Base-by-base conservation (phyloP, 2,797 vertebrate genomes). In the Chlorospingus semifuscus region DNA sequence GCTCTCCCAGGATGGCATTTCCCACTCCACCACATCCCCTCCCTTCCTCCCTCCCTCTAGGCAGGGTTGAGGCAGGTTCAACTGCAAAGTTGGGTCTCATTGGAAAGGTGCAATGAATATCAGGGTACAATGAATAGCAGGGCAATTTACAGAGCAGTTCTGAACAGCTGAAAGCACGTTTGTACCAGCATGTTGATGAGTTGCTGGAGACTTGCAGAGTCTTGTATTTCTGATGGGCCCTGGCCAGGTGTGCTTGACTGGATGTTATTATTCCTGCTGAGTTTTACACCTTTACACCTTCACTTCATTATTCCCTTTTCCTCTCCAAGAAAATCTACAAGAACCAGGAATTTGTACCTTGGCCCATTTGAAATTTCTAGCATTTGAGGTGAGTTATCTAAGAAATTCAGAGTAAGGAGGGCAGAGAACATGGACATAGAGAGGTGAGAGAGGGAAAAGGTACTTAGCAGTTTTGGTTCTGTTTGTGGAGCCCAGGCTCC, bases 41-140 rank as follows among this genome's bases (percentile, higher is more conserved):
- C 36, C 44, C 30, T 41, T 20, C 60, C 82, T 93, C 60, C 60
- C 34, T 12, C 8, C 19, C 32, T 61, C 65, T 12, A 42, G 66
- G 66, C 71, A 79, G 34, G 70, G 20, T 1, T 55, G 36, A 83
- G 53, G 21, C 20, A 65, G 77, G 37, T 87, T 86, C 79, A 77
- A 46, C 66, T 92, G 27, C 19, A 70, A 53, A 55, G 15, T 18
- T 44, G 42, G 60, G 14, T 76, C 59, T 95, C 94, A 83, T 1
- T 97, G 86, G 75, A 88, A 91, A 95, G 34, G 16, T 70, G 75
- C 94, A 94, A 92, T 56, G n/a, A 90, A 42, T 89, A 88, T 36
- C 36, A n/a, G n/a, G n/a, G n/a, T n/a, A n/a, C n/a, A n/a, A n/a
- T n/a, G 8, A 36, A 36, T 36, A 83, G 26, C 34, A 87, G 55